Percentiles rank a stretch among this genome's conserved stretches.
These are phyloP conservation scores for Sweltsa coloradensis DNA, from an alignment of 1,140 invertebrate species.

Conservation along the genomic window DNA sequence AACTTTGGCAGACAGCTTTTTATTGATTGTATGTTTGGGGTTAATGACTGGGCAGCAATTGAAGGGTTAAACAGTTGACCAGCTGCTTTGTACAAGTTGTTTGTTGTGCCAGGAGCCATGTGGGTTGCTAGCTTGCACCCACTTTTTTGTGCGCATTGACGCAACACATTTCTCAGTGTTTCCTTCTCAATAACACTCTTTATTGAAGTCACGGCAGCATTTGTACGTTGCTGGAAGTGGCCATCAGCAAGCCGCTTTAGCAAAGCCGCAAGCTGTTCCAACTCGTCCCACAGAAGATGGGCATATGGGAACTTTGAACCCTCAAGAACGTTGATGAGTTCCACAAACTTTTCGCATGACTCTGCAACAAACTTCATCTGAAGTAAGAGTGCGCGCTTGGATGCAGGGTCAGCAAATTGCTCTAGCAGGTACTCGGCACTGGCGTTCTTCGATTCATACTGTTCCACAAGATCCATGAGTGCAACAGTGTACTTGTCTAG, in stretches of 20 bases:
- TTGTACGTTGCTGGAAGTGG: background rate
- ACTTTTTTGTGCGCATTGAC: background rate
- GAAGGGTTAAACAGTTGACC: conserved; percentile 3
- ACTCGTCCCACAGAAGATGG: background rate
- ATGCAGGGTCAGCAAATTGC: background rate
- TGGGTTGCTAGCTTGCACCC: background rate
- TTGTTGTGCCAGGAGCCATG: background rate
- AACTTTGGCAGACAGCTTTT: background rate
- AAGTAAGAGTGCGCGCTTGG: background rate
- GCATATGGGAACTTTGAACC: conserved; percentile 4
- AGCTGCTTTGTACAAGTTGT: background rate
- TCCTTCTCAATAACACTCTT: background rate
- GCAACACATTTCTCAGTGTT: background rate
- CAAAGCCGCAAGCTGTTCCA: background rate
- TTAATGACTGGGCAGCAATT: background rate
- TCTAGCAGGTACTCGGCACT: background rate
- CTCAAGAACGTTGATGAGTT: background rate
- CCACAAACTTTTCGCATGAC: background rate
- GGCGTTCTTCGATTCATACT: conserved; percentile 1
- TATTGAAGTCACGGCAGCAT: background rate
- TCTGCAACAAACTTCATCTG: background rate
- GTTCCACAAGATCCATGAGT: background rate
- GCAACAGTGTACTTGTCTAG: background rate
- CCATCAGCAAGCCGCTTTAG: background rate
- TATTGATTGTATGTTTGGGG: background rate